phyloP scores from a whole-genome alignment of 2,113 vertebrate genomes.

The Strigops habroptila region DNA sequence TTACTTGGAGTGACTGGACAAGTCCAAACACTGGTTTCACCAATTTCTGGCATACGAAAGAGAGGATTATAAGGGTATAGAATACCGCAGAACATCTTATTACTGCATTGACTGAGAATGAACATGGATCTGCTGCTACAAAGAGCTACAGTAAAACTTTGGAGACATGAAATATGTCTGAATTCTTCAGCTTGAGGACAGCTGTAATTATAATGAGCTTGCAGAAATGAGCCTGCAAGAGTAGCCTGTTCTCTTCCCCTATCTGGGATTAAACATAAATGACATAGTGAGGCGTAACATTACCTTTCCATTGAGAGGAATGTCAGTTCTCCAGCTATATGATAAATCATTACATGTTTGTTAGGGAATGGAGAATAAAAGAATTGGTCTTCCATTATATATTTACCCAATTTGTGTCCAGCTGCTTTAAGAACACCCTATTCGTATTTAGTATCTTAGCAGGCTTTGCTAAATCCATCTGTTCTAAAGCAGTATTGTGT shows the following conservation, averaged over 20 bases:
- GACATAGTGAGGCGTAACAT: conserved; percentile 10
- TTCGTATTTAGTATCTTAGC: conserved; percentile 31
- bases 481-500: conserved; percentile 49
- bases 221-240: conserved; percentile 15
- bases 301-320: conserved; percentile 36
- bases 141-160: conserved; percentile 21
- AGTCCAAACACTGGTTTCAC: not conserved
- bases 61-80: not conserved
- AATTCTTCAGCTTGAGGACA: conserved; percentile 40
- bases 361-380: conserved; percentile 11
- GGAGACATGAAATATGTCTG: not conserved
- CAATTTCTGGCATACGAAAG: not conserved
- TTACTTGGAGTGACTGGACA: not conserved
- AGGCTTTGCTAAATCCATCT: conserved; percentile 56
- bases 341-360: conserved; percentile 40
- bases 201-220: conserved; percentile 44
- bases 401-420: conserved; percentile 45
- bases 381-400: not conserved
- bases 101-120: not conserved
- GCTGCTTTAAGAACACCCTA: conserved; percentile 36
- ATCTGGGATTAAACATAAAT: conserved; percentile 4
- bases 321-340: not conserved
- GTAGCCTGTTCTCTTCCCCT: not conserved
- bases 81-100: not conserved
- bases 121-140: not conserved